Percentiles rank a stretch among this genome's conserved stretches.
Conservation (phyloP, 2,888 invertebrate genomes). For the Antitype chi region DNA sequence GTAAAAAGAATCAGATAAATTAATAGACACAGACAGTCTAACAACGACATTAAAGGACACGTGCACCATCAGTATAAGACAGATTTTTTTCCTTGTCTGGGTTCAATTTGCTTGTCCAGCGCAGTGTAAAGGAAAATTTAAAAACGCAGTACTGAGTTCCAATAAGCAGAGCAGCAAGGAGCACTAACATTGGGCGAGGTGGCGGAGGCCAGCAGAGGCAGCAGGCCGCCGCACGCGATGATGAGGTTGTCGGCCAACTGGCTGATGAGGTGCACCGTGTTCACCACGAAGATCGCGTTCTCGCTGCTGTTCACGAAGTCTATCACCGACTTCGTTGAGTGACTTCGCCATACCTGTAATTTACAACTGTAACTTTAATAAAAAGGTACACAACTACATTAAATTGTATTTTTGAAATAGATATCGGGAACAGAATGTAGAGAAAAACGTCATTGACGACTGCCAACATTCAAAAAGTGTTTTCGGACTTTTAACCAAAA, state of each 20-base stretch:
- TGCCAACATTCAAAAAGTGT: not conserved
- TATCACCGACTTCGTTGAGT: conserved; percentile 98
- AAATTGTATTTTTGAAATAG: not conserved
- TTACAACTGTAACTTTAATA: not conserved
- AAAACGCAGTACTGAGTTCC: not conserved
- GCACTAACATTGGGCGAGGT: conserved; percentile 98
- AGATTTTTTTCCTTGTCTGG: not conserved
- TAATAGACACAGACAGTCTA: not conserved
- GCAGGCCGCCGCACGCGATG: conserved; percentile 99
- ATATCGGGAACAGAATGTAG: not conserved
- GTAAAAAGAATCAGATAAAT: not conserved
- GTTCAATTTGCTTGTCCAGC: not conserved
- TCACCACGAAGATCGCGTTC: conserved; percentile 99
- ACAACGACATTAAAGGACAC: not conserved
- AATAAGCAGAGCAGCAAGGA: not conserved
- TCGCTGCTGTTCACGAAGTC: conserved; percentile 99
- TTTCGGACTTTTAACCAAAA: not conserved
- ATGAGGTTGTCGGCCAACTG: conserved; percentile 99
- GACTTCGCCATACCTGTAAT: conserved; percentile 93
- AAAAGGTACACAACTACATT: not conserved
- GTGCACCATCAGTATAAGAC: not conserved
- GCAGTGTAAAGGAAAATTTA: too few relatives aligned
- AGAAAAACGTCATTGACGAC: not conserved
- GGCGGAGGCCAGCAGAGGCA: conserved; percentile 99
- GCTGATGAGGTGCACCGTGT: conserved; percentile 99